Evolutionary conservation across 1,140 invertebrate species (phyloP).

Genomic region (Macrotrachela quadricornifera): DNA sequence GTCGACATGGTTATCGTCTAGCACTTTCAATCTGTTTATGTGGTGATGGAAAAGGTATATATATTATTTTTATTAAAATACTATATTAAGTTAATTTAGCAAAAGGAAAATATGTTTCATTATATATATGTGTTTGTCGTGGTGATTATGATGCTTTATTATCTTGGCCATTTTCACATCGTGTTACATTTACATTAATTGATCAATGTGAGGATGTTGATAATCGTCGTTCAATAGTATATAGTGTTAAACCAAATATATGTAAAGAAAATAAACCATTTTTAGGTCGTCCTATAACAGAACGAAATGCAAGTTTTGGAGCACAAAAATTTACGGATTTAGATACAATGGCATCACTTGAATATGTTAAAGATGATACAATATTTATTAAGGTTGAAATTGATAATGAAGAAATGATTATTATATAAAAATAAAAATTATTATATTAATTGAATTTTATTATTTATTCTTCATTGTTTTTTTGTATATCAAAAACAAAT

Average conservation of each 20-base stretch:
- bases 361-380: conserved; percentile 65
- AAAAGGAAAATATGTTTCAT: conserved; percentile 55
- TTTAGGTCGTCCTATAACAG: conserved; percentile 19
- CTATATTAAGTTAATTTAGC: conserved; percentile 9
- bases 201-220: conserved; percentile 52
- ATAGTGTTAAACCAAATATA: conserved; percentile 20
- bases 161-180: conserved; percentile 73
- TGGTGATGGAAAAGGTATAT: conserved; percentile 64
- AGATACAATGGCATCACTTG: conserved; percentile 13
- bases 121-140: conserved; percentile 72
- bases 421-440: too few relatives aligned
- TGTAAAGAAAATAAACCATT: conserved; percentile 23
- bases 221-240: conserved; percentile 17
- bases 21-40: conserved; percentile 53
- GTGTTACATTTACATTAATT: conserved; percentile 70
- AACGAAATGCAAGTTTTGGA: conserved; percentile 27
- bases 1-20: conserved; percentile 79
- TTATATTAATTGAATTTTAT: too few relatives aligned
- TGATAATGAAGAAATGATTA: conserved; percentile 31
- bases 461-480: too few relatives aligned
- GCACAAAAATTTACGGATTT: conserved; percentile 24
- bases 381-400: conserved; percentile 75
- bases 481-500: too few relatives aligned
- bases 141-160: conserved; percentile 74
- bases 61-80: neutral